phyloP scores from a whole-genome alignment of 2,888 invertebrate genomes.

The Drosophila fulvimacula region DNA sequence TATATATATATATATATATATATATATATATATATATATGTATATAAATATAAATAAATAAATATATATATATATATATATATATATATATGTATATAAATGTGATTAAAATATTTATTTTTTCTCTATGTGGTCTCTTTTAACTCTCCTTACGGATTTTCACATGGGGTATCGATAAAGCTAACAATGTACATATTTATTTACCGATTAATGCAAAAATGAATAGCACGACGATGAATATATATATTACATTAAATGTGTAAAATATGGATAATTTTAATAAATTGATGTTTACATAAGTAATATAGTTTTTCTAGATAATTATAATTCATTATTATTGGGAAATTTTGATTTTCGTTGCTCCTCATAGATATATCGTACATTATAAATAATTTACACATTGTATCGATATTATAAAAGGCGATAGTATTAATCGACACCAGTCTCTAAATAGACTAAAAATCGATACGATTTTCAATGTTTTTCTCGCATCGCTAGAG shows the following conservation, averaged over 20 bases:
- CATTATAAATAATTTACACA: not conserved
- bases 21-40: not conserved
- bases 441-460: not conserved
- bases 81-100: too few species aligned
- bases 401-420: slow-evolving; percentile 8
- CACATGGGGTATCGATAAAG: slow-evolving; percentile 12
- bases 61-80: not conserved
- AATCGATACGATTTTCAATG: slow-evolving; percentile 9
- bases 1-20: slow-evolving; percentile 1
- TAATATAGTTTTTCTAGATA: too few species aligned
- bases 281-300: not conserved
- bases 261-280: not conserved
- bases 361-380: too few species aligned
- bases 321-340: not conserved
- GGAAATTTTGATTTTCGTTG: not conserved
- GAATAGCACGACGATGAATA: not conserved
- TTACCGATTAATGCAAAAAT: not conserved
- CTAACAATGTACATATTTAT: not conserved
- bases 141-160: slow-evolving; percentile 18
- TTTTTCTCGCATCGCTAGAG: slow-evolving; percentile 34
- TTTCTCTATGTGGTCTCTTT: slow-evolving; percentile 39
- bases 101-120: slow-evolving; percentile 6
- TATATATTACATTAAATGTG: not conserved
- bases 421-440: not conserved
- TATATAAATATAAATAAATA: not conserved